Conservation (phyloP, 2,888 invertebrate genomes). For the Glyphotaelius pellucidus region DNA sequence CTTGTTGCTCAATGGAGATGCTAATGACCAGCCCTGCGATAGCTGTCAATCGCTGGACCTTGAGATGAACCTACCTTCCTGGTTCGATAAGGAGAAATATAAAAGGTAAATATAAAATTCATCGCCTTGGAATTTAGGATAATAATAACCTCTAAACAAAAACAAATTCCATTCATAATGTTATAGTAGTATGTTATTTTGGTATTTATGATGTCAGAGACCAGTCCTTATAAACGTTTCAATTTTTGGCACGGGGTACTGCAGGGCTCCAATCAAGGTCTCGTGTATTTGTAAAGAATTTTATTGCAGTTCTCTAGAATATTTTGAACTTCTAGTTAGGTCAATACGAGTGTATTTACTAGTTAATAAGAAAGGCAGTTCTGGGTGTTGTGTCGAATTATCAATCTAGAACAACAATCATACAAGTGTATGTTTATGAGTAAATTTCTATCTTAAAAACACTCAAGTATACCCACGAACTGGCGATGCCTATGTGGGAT, state of each 20-base stretch:
- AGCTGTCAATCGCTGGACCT: constrained; percentile 72
- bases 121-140: background rate
- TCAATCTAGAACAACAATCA: background rate
- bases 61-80: constrained; percentile 79
- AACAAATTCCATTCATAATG: background rate
- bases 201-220: background rate
- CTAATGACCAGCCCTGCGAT: constrained; percentile 73
- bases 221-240: background rate
- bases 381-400: background rate
- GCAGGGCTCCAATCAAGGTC: background rate
- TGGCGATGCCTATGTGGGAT: no score
- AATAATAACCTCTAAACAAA: background rate
- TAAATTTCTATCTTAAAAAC: no score
- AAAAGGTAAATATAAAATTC: constrained; percentile 74
- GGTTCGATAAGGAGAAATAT: constrained; percentile 83
- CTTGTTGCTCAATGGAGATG: constrained; percentile 73
- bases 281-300: background rate
- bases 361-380: background rate
- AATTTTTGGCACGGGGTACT: background rate
- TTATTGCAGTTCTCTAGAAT: background rate
- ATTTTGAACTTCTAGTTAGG: background rate
- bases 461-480: no score
- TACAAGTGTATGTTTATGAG: no score
- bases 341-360: background rate
- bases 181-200: background rate